Evolutionary conservation across 2,797 vertebrate species (phyloP), one percentile per base, ranked within the genome.

Genomic region (Sphenodon punctatus): DNA sequence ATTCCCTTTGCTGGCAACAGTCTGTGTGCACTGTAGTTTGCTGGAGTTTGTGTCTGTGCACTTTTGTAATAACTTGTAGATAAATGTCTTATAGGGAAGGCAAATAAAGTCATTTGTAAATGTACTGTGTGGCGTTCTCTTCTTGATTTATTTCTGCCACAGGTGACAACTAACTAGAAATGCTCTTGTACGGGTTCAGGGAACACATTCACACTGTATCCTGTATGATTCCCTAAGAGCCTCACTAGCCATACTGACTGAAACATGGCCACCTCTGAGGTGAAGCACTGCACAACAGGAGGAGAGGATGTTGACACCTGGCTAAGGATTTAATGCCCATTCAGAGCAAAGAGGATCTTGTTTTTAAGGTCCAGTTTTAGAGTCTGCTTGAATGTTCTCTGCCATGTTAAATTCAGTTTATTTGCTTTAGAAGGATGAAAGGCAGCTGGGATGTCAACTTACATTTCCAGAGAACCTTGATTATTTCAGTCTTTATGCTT

Each of bases 81-180:
- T 46, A 23, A 15, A 10, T 42, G 23, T 67, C 60, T 91, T 92
- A 67, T 83, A 91, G 87, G 7, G 51, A 48, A 34, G 13, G 22
- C 12, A 53, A 66, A 80, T 72, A 67, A 80, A 89, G 93, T 86
- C 84, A 51, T 73, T 76, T 83, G 75, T 75, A 70, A 88, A 86
- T 72, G 23, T 23, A 25, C 27, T 25, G 42, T 36, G 36, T 75
- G 23, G 51, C 39, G 27, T 53, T 51, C 36, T 36, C 58, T 79
- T 79, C 45, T 67, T 82, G 20, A 81, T 81, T 65, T 55, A 27
- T 51, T 32, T 27, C 8, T 55, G 30, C 22, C 14, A 19, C 30
- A 19, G 22, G 27, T 22, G 68, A 78, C 46, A 74, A 60, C 27
- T 55, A 42, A 5, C 14, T 81, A 41, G 68, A 59, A 64, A 51